Evolutionary conservation across 1,140 invertebrate species (phyloP), one percentile per base, ranked within the genome.

Genomic region (Cotesia chilonis): DNA sequence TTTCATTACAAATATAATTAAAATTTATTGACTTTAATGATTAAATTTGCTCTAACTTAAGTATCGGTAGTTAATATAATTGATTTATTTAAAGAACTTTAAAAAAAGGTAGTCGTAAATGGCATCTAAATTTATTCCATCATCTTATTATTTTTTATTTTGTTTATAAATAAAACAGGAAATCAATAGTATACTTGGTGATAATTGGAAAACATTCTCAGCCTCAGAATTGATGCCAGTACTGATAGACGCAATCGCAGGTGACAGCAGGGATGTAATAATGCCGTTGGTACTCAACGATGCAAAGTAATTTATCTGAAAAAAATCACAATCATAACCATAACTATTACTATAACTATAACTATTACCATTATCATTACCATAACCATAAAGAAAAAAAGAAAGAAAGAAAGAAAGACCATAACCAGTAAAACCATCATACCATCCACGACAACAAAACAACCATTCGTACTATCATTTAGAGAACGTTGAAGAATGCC

Each of bases 201-300:
- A 76, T 17, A 72, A 78, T 38, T 88, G 87, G 87, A 76, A 79
- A 66, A 82, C 80, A 36, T 70, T 88, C 35, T 80, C 67, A 4
- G 82, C 86, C 60, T 76, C 82, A 6, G 81, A 88, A 51, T 77
- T 88, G 73, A 84, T 83, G 64, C 76, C 78, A 65, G 86, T 87
- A 36, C 80, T 88, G 76, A 82, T 83, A 66, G 78, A 87, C 77
- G 82, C 86, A n/a, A 76, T 82, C 37, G 74, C 70, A 9, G 83
- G 85, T 2, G 84, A 87, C 37, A 87, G 85, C 63, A 82, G 83
- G 73, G 85, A 87, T 73, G 84, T 87, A 57, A 87, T 88, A 74
- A 85, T 87, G 82, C 86, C 87, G 38, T 80, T 88, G 75, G 84
- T 88, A 63, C 77, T 87, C 6, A 75, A 76, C 4, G 87, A 88